A percentile compares a stretch with the other conserved stretches of the same genome.
These are phyloP conservation scores for Tokudaia muenninki DNA, from an alignment of 2,797 vertebrate species.

Conservation along the genomic window DNA sequence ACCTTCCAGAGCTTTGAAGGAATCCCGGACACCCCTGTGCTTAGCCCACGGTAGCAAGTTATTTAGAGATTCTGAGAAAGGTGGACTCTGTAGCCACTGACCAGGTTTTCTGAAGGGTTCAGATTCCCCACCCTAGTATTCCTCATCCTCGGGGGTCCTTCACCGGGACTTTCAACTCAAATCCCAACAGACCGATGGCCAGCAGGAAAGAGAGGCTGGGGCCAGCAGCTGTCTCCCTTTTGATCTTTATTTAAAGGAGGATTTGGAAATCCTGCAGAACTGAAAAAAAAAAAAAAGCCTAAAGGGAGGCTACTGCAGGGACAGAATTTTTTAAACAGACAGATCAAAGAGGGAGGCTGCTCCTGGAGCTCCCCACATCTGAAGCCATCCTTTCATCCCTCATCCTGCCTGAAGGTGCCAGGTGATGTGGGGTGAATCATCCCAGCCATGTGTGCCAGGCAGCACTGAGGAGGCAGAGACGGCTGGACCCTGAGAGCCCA, in stretches of 20 bases:
- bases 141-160: not conserved
- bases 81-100: not conserved
- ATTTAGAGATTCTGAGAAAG: not conserved
- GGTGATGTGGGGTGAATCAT: not conserved
- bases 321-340: slow-evolving; percentile 53
- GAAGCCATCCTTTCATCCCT: not conserved
- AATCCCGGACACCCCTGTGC: rapidly evolving
- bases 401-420: not conserved
- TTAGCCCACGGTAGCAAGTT: rapidly evolving
- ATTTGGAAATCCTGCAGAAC: slow-evolving; percentile 79
- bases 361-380: not conserved
- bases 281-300: not conserved
- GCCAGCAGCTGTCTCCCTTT: slow-evolving; percentile 75
- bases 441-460: not conserved
- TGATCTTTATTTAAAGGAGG: slow-evolving; percentile 84
- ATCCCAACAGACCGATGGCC: slow-evolving; percentile 9
- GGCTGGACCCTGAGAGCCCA: not conserved
- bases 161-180: slow-evolving; percentile 67
- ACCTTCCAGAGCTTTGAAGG: not conserved
- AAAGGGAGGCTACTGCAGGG: slow-evolving; percentile 61
- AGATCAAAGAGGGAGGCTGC: slow-evolving; percentile 55
- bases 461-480: not conserved
- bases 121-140: not conserved
- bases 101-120: not conserved
- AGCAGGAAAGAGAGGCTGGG: slow-evolving; percentile 57